phyloP scores from a whole-genome alignment of 2,113 vertebrate genomes.

The Elgaria multicarinata region DNA sequence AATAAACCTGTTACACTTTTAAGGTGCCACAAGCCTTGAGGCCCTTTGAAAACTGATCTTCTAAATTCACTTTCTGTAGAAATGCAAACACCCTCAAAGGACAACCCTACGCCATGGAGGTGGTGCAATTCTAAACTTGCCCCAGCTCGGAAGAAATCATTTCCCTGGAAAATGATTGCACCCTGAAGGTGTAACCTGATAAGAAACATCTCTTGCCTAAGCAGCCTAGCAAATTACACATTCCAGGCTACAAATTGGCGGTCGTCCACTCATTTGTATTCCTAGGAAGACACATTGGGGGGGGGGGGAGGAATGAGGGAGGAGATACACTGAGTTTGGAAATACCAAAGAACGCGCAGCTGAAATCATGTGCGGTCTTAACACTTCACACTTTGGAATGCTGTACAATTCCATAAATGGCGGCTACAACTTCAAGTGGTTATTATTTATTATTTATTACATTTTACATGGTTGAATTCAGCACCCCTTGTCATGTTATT shows the following conservation, averaged over 20 bases:
- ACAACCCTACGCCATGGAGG: too few species aligned
- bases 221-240: not conserved
- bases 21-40: too few species aligned
- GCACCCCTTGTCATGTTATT: not conserved
- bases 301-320: not conserved
- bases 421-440: not conserved
- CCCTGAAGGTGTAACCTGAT: not conserved
- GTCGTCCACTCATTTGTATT: not conserved
- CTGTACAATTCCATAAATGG: not conserved
- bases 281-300: not conserved
- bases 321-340: not conserved
- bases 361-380: too few species aligned
- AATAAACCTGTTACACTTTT: too few species aligned
- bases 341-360: not conserved
- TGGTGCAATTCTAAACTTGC: not conserved
- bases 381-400: not conserved
- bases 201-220: not conserved
- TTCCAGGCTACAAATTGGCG: not conserved
- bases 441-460: too few species aligned
- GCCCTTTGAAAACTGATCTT: too few species aligned
- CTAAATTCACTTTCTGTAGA: not conserved
- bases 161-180: not conserved
- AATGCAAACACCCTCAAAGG: too few species aligned
- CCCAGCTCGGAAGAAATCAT: not conserved
- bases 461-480: too few species aligned